Evolutionary conservation across 2,797 vertebrate species (phyloP), one percentile per base, ranked within the genome.

Genomic region (Sebastes diaconus): DNA sequence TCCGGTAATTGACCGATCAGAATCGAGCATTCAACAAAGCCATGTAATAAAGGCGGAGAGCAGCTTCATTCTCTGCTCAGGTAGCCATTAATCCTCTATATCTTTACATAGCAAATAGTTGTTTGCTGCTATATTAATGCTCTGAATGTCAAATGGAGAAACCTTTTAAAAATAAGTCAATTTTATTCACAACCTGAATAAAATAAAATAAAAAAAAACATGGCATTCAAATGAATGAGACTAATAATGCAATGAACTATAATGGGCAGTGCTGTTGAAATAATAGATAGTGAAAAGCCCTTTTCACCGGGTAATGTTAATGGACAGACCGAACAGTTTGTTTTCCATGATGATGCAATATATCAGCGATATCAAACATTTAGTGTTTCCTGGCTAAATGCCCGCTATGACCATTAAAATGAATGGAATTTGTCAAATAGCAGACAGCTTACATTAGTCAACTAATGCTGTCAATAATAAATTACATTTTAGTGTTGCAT

Each of bases 401-500:
- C 34, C 55, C 24, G 4, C 3, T 39, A 57, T 67, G 68, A 36
- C 42, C 68, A 78, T 75, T 72, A 59, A 70, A 81, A 75, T 68
- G 39, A 80, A 42, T 73, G 11, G 54, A 77, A 68, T 83, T 55
- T 77, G 75, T 79, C 30, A 72, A 63, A 75, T 22, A 63, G 80
- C 61, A 74, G 55, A 25, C 59, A 68, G 24, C 60, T 61, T 69
- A 22, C 20, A 80, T 75, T 59, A 75, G 58, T 77, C 63, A 80
- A 64, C 18, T 46, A 55, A n/a, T 34, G n/a, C 52, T 77, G 59
- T 71, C 70, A 68, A 78, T 68, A 68, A 63, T 54, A 58, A 22
- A 77, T 85, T 34, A 34, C 8, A 69, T 65, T 58, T 65, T 63
- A 79, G 39, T 5, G 30, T 29, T 73, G 58, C 64, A 60, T 76